phyloP scores from a whole-genome alignment of 2,888 invertebrate genomes.

The Dasysyrphus albostriatus region DNA sequence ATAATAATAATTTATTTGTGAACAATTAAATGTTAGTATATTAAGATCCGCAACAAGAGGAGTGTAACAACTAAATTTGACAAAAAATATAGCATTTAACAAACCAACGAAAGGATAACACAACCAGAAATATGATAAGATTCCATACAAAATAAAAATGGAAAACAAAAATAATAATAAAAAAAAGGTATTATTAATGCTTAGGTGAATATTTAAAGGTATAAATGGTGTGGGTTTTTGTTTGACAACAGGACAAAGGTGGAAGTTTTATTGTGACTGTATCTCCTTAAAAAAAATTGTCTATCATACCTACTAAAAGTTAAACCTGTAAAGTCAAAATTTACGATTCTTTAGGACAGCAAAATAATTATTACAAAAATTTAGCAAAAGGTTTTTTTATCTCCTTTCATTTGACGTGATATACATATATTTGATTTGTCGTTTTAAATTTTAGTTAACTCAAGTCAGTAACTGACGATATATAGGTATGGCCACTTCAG shows the following conservation, averaged over 20 bases:
- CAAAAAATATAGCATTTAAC: conserved; percentile 69
- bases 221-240: conserved; percentile 28
- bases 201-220: conserved; percentile 25
- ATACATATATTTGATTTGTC: too few species aligned
- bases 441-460: too few species aligned
- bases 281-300: not conserved
- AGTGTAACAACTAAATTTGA: conserved; percentile 74
- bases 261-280: not conserved
- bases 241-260: not conserved
- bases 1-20: conserved; percentile 6
- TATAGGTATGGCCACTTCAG: too few species aligned
- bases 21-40: conserved; percentile 63
- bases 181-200: conserved; percentile 6
- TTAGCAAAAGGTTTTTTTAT: too few species aligned
- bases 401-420: too few species aligned
- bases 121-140: conserved; percentile 66
- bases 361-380: too few species aligned
- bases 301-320: too few species aligned
- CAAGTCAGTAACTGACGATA: too few species aligned
- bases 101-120: conserved; percentile 76
- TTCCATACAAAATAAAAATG: conserved; percentile 42
- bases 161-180: conserved; percentile 9
- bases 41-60: conserved; percentile 72
- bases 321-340: too few species aligned
- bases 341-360: too few species aligned